Evolutionary conservation across 2,888 invertebrate species (phyloP).

Genomic region (Meghimatium bilineatum): DNA sequence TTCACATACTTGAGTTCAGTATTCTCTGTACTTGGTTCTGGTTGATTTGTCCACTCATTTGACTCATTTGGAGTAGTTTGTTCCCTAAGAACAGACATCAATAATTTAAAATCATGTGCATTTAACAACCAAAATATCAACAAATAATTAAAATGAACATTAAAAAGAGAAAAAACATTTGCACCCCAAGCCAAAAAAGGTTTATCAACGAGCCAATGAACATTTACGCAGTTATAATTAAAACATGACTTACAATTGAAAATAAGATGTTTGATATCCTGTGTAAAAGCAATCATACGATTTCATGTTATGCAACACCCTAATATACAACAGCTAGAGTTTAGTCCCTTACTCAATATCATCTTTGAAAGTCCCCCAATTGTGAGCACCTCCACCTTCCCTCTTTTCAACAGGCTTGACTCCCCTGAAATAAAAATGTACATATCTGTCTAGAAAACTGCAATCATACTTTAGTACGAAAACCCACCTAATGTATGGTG

Average conservation of each 20-base stretch:
- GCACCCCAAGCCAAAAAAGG: not conserved
- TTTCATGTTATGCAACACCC: slow-evolving; percentile 36
- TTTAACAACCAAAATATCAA: not conserved
- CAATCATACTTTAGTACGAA: not conserved
- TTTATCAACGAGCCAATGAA: slow-evolving; percentile 28
- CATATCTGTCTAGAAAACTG: slow-evolving; percentile 8
- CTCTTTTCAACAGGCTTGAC: slow-evolving; percentile 95
- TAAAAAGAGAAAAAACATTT: not conserved
- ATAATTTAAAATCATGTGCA: not conserved
- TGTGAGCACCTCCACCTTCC: slow-evolving; percentile 95
- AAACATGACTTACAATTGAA: not conserved
- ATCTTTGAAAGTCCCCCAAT: slow-evolving; percentile 96
- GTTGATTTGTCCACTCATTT: slow-evolving; percentile 58
- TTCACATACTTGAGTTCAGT: slow-evolving; percentile 68
- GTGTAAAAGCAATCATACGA: slow-evolving; percentile 42
- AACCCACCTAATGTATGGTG: not conserved
- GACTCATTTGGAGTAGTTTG: slow-evolving; percentile 61
- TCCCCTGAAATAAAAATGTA: slow-evolving; percentile 79
- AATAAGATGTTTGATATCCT: slow-evolving; percentile 44
- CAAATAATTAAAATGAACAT: not conserved
- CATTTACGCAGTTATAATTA: not conserved
- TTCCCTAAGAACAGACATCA: slow-evolving; percentile 30
- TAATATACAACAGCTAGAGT: not conserved
- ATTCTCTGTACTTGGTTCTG: slow-evolving; percentile 69
- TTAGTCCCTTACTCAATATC: slow-evolving; percentile 78